Evolutionary conservation across 1,140 invertebrate species (phyloP), one percentile per base, ranked within the genome.

Genomic region (Drosophila neocordata): DNA sequence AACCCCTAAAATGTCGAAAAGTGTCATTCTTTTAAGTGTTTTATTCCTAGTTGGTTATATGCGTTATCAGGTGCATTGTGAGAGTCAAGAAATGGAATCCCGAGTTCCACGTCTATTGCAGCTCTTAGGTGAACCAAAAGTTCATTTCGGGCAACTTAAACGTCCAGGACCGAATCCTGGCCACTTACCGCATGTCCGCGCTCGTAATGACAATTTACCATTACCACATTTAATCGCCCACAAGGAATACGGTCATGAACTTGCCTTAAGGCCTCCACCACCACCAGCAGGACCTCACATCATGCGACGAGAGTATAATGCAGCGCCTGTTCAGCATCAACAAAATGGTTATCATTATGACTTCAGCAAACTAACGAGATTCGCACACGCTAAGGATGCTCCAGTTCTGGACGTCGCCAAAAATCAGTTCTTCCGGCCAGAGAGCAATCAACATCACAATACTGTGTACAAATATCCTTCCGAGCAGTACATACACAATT

Each of bases 401-500:
- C 64, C 82, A 4, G 73, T 88, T 6, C 53, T 88, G 6, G 83
- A 88, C 35, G 73, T 88, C 8, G 83, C 72, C 7, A 88, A 88
- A 24, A 85, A 73, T 64, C 73, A 78, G 9, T 90, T 85, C 18
- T 71, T 71, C 7, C 71, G 68, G 0, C 66, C 68, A 5, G 77
- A 77, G 2, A 53, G 64, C 1, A 41, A 13, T 1, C 66, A 68
- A 18, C 68, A 77, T n/a, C 53, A 52, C n/a, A 51, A 62, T 11
- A 59, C 41, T 34, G 12, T 41, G 3, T 67, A 64, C 12, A 75
- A 79, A 24, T 80, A 87, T 27, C 56, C 67, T 5, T 71, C 75
- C 11, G 70, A 82, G 6, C 79, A 87, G 35, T 90, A 90, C n/a
- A 57, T 69, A 12, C 82, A 70, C 20, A 91, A 80, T 65, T 89